Evolutionary conservation across 35 echinoderm and acorn worm genomes (phyloP).

Genomic region (Patiria miniata): DNA sequence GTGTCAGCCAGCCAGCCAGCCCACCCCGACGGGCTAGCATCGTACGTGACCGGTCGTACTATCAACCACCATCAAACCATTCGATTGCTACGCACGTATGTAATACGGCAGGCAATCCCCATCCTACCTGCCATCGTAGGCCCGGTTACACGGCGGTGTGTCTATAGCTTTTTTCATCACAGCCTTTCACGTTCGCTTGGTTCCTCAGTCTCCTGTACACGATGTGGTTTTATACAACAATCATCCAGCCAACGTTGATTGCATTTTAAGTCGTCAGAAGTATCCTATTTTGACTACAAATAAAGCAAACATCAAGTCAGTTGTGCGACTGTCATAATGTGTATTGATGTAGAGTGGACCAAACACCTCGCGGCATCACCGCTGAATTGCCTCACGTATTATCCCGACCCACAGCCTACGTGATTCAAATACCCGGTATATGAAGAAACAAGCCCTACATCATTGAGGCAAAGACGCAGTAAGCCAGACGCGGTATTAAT

Average conservation of each 20-base stretch:
- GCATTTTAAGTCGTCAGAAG: neutral
- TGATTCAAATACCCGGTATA: neutral
- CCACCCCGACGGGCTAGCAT: neutral
- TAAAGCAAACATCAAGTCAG: slow-evolving; percentile 21
- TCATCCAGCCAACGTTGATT: neutral
- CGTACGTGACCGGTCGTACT: slow-evolving; percentile 26
- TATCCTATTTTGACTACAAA: slow-evolving; percentile 31
- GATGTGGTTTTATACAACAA: neutral
- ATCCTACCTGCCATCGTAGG: neutral
- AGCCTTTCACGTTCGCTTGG: neutral
- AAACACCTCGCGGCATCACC: neutral
- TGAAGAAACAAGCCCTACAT: too few relatives aligned
- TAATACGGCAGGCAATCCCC: neutral
- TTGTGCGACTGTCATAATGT: slow-evolving; percentile 3
- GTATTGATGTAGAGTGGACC: neutral
- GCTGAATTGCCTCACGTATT: slow-evolving; percentile 17
- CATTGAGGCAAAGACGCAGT: too few relatives aligned
- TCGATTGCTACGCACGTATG: slow-evolving; percentile 17
- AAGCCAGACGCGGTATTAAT: too few relatives aligned
- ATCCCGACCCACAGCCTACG: neutral
- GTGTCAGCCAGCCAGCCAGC: neutral
- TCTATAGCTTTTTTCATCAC: neutral
- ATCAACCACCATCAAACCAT: slow-evolving; percentile 1
- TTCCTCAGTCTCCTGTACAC: neutral
- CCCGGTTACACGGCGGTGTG: neutral